phyloP scores from a whole-genome alignment of 2,113 vertebrate species.

The Cheilinus undulatus region DNA sequence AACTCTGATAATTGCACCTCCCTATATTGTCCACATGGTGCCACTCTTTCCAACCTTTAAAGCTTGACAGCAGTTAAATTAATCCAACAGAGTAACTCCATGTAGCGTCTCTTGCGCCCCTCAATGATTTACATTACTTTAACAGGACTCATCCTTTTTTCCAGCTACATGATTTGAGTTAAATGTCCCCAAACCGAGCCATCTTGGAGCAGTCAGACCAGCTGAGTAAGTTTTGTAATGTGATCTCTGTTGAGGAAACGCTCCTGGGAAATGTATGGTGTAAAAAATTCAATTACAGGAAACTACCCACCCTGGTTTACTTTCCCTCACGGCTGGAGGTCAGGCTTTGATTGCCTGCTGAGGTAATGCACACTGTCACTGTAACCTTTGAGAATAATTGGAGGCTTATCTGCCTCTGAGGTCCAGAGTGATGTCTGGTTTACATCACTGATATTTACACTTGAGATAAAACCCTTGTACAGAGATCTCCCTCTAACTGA shows the following conservation, averaged over 20 bases:
- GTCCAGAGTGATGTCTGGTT: slow-evolving; percentile 14
- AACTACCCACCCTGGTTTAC: not conserved
- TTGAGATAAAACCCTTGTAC: not conserved
- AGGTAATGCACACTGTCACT: not conserved
- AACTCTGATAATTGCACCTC: not conserved
- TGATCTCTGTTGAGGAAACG: not conserved
- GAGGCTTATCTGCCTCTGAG: slow-evolving; percentile 6
- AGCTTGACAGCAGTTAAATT: not conserved
- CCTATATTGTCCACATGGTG: slow-evolving; percentile 52
- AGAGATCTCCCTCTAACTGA: not conserved
- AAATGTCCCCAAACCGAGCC: not conserved
- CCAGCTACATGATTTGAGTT: not conserved
- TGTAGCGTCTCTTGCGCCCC: too few relatives aligned
- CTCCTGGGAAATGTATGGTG: not conserved
- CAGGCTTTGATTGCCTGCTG: not conserved
- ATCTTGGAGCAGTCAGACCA: not conserved
- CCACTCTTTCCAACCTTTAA: slow-evolving; percentile 10
- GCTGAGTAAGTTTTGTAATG: not conserved
- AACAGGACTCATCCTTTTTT: not conserved
- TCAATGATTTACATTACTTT: not conserved
- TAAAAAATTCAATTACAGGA: not conserved
- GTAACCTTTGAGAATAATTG: slow-evolving; percentile 11
- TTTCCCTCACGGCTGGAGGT: slow-evolving; percentile 33
- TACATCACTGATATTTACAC: slow-evolving; percentile 22
- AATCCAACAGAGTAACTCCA: too few relatives aligned